Evolutionary conservation across 1,140 invertebrate genomes (phyloP).

Genomic region (Lepidurus arcticus): DNA sequence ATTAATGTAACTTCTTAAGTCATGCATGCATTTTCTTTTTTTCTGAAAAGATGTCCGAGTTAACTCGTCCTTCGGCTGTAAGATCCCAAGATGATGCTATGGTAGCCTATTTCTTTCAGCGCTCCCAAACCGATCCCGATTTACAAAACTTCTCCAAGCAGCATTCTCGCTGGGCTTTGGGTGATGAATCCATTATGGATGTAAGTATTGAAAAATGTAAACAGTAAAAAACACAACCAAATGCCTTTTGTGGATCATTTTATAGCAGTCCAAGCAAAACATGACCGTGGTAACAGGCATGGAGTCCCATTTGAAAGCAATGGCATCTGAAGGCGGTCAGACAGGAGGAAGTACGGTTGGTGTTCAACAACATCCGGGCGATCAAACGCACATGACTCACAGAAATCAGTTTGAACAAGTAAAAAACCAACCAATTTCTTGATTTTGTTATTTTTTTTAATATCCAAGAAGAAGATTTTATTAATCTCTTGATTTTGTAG

Average conservation of each 20-base stretch:
- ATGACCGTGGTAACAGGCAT: neutral
- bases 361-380: neutral
- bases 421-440: neutral
- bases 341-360: neutral
- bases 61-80: slow-evolving; percentile 31
- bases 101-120: slow-evolving; percentile 79
- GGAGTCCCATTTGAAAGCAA: slow-evolving; percentile 55
- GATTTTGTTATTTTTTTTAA: slow-evolving; percentile 23
- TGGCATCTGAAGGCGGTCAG: slow-evolving; percentile 55
- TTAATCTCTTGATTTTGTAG: slow-evolving; percentile 49
- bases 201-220: slow-evolving; percentile 46
- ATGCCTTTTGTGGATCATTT: slow-evolving; percentile 35
- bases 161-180: slow-evolving; percentile 65
- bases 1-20: neutral
- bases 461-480: neutral
- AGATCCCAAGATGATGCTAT: slow-evolving; percentile 75
- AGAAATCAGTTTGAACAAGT: slow-evolving; percentile 23
- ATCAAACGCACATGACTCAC: slow-evolving; percentile 9
- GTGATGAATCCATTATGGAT: slow-evolving; percentile 72
- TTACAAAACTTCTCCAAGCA: slow-evolving; percentile 60
- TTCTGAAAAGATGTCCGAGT: slow-evolving; percentile 26
- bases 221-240: neutral
- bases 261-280: slow-evolving; percentile 47
- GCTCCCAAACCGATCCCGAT: slow-evolving; percentile 66
- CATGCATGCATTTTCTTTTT: neutral